A percentile compares a stretch with the other conserved stretches of the same genome.
phyloP scores from a whole-genome alignment of 2,888 invertebrate genomes.

The Sinohyriopsis cumingii region DNA sequence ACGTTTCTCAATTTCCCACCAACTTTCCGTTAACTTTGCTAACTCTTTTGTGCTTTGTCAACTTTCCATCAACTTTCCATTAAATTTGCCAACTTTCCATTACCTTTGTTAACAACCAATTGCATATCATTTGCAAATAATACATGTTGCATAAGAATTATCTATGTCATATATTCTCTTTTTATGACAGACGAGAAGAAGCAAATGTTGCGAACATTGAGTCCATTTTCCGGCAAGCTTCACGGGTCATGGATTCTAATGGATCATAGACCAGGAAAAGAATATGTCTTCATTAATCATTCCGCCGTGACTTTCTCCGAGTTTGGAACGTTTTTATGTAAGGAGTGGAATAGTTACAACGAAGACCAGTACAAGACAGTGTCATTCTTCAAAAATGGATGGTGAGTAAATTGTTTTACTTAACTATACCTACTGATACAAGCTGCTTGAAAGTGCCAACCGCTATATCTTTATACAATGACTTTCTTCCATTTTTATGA shows the following conservation, averaged over 20 bases:
- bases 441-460: too few relatives aligned
- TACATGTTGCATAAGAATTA: not conserved
- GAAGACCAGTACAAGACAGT: conserved; percentile 59
- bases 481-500: too few relatives aligned
- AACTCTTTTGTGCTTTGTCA: too few relatives aligned
- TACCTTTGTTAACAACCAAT: not conserved
- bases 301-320: conserved; percentile 53
- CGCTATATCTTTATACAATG: too few relatives aligned
- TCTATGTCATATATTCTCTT: conserved; percentile 3
- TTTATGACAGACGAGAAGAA: conserved; percentile 16
- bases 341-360: conserved; percentile 48
- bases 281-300: conserved; percentile 53
- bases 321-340: conserved; percentile 60
- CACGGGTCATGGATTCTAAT: conserved; percentile 62
- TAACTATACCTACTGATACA: not conserved
- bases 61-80: too few relatives aligned
- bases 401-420: conserved; percentile 45
- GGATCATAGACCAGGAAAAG: conserved; percentile 46
- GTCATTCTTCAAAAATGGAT: conserved; percentile 64
- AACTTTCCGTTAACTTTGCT: too few relatives aligned
- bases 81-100: too few relatives aligned
- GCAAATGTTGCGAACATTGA: conserved; percentile 31
- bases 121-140: not conserved
- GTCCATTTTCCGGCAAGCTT: conserved; percentile 53
- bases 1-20: too few relatives aligned